Evolutionary conservation across 1,140 invertebrate species (phyloP).

Genomic region (Hypsibius dujardini): DNA sequence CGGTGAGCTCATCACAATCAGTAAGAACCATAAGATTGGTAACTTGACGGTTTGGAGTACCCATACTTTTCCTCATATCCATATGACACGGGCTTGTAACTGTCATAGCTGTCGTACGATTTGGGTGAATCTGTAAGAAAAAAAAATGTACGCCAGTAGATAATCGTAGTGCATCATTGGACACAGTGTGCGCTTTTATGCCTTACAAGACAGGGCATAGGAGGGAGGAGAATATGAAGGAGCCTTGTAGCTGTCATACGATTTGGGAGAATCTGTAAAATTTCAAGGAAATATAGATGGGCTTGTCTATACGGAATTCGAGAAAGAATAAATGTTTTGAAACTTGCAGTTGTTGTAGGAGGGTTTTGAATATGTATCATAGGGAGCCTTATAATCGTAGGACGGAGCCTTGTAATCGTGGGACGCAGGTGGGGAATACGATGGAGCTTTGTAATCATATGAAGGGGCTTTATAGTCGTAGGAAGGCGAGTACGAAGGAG

Average conservation of each 20-base stretch:
- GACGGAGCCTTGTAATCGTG: background rate
- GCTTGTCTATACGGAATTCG: too few species aligned
- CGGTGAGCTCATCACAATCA: background rate
- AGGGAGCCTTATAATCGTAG: background rate
- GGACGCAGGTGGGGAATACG: background rate
- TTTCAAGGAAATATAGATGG: too few species aligned
- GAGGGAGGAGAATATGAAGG: too few species aligned
- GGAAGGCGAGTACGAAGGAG: background rate
- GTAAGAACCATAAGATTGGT: constrained; percentile 6
- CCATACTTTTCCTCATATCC: background rate
- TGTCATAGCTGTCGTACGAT: background rate
- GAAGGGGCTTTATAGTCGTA: background rate
- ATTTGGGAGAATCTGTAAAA: too few species aligned
- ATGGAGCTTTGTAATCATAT: background rate
- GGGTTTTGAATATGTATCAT: background rate
- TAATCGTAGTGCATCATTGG: too few species aligned
- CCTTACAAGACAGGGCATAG: too few species aligned
- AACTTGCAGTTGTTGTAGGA: background rate
- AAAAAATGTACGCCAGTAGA: too few species aligned
- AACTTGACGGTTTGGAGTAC: constrained; percentile 5
- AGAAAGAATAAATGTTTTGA: too few species aligned
- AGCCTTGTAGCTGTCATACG: too few species aligned
- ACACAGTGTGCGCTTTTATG: too few species aligned
- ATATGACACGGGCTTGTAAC: background rate
- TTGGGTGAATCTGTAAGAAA: too few species aligned